These are phyloP conservation scores for human (Homo sapiens) DNA, from an alignment of 2,113 vertebrate genomes.

Conservation along the genomic window GRCh38 chrX:136883001-136883500, in stretches of 20 bases:
- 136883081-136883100: neutral
- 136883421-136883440: neutral
- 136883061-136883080: neutral
- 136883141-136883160: neutral
- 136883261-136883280: neutral
- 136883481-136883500: neutral
- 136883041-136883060: neutral
- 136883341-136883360: neutral
- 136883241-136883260: neutral
- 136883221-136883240: neutral
- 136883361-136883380: neutral
- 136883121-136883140: neutral
- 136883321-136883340: conserved; percentile 5
- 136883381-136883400: neutral
- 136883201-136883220: neutral
- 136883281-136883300: neutral
- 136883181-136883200: neutral
- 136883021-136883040: neutral
- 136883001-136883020: neutral
- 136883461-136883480: neutral
- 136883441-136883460: neutral
- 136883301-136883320: neutral
- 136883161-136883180: neutral
- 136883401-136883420: neutral
- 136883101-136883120: neutral